Evolutionary conservation across 2,888 invertebrate genomes (phyloP).

Genomic region (Stenurella melanura): DNA sequence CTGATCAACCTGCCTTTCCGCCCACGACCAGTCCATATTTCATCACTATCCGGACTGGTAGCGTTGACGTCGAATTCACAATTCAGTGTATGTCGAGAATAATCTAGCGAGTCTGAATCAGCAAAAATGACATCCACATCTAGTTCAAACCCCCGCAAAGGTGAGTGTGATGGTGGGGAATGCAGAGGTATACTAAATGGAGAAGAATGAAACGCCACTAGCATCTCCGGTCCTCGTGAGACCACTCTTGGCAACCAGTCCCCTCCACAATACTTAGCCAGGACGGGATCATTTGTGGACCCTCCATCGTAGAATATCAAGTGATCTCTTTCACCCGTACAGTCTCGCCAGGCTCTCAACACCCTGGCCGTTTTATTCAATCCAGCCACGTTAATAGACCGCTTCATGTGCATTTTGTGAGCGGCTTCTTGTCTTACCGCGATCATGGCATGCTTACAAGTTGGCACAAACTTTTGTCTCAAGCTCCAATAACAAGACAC

Average conservation of each 20-base stretch:
- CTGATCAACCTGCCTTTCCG: constrained; percentile 85
- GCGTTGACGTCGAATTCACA: constrained; percentile 88
- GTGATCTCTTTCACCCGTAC: constrained; percentile 87
- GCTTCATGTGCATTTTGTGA: constrained; percentile 83
- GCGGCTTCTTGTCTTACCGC: constrained; percentile 86
- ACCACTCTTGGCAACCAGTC: constrained; percentile 89
- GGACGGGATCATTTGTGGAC: constrained; percentile 86
- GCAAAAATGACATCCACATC: constrained; percentile 92
- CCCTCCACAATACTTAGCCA: constrained; percentile 92
- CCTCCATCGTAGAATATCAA: constrained; percentile 91
- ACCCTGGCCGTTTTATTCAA: constrained; percentile 82
- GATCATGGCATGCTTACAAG: constrained; percentile 94
- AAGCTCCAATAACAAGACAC: constrained; percentile 94
- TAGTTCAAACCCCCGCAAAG: constrained; percentile 88
- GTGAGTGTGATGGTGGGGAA: constrained; percentile 78
- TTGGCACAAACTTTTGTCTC: constrained; percentile 89
- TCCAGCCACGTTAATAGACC: constrained; percentile 80
- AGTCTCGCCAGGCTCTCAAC: constrained; percentile 88
- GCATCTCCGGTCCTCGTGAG: constrained; percentile 86
- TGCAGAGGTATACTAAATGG: constrained; percentile 88
- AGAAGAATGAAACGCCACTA: constrained; percentile 91
- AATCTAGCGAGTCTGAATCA: constrained; percentile 90
- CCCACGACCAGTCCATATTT: constrained; percentile 76
- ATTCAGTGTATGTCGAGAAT: constrained; percentile 77
- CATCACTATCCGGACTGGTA: constrained; percentile 79